These are phyloP conservation scores for Koerneria pararmatus DNA, from an alignment of 2,888 invertebrate species.

Conservation along the genomic window DNA sequence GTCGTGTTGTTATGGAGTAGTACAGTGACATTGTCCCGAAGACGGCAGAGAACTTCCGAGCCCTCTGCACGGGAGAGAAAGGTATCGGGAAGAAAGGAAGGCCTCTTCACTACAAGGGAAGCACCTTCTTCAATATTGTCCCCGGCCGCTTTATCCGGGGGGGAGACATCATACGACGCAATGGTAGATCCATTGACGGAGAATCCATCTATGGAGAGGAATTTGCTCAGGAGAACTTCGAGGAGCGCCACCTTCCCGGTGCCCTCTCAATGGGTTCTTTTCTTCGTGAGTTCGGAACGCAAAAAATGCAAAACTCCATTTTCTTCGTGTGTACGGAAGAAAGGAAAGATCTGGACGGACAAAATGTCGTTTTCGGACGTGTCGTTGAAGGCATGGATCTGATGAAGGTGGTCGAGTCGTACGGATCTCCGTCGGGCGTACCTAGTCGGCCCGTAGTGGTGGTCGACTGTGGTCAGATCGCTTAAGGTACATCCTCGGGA, in stretches of 20 bases:
- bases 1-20: constrained; percentile 63
- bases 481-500: too few species aligned
- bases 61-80: constrained; percentile 89
- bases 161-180: constrained; percentile 84
- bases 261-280: constrained; percentile 90
- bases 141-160: constrained; percentile 68
- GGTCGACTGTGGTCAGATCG: constrained; percentile 77
- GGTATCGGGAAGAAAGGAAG: constrained; percentile 72
- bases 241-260: constrained; percentile 63
- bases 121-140: constrained; percentile 87
- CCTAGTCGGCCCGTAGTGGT: constrained; percentile 74
- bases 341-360: constrained; percentile 52
- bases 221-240: constrained; percentile 94
- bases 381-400: constrained; percentile 48
- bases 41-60: constrained; percentile 85
- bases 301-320: too few species aligned
- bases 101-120: constrained; percentile 72
- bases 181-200: constrained; percentile 78
- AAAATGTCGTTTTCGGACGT: constrained; percentile 50
- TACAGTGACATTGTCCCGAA: constrained; percentile 85
- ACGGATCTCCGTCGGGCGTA: constrained; percentile 48
- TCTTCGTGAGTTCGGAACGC: too few species aligned
- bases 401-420: constrained; percentile 47
- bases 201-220: constrained; percentile 88
- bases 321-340: constrained; percentile 55